phyloP scores from a whole-genome alignment of 1,140 invertebrate genomes.

The Drosophila sulfurigaster region DNA sequence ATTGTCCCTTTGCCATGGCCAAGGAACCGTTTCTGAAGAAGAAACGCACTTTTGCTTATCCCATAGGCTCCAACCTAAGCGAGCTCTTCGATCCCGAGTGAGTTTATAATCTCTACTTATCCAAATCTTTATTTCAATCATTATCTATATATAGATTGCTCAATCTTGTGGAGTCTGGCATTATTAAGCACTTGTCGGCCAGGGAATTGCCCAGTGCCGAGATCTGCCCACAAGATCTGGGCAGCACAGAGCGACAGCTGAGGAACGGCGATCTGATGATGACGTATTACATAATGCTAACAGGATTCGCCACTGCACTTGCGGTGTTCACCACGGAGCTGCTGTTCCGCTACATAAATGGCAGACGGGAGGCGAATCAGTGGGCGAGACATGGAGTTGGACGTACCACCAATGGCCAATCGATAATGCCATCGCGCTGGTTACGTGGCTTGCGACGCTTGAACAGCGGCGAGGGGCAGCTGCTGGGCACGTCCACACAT shows the following conservation, averaged over 20 bases:
- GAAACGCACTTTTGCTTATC: slow-evolving; percentile 90
- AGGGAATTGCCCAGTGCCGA: slow-evolving; percentile 89
- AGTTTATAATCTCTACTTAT: slow-evolving; percentile 65
- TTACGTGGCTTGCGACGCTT: slow-evolving; percentile 46
- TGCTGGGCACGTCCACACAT: slow-evolving; percentile 52
- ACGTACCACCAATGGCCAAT: slow-evolving; percentile 67
- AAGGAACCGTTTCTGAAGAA: slow-evolving; percentile 88
- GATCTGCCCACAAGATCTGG: slow-evolving; percentile 92
- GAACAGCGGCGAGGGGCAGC: slow-evolving; percentile 52
- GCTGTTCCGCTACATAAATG: slow-evolving; percentile 80
- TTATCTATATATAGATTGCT: slow-evolving; percentile 86
- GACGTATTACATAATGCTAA: slow-evolving; percentile 89
- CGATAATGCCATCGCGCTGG: slow-evolving; percentile 66
- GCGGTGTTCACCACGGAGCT: slow-evolving; percentile 89
- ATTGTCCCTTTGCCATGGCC: slow-evolving; percentile 91
- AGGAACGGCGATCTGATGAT: slow-evolving; percentile 87
- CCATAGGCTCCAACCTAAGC: slow-evolving; percentile 86
- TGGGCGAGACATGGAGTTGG: slow-evolving; percentile 71
- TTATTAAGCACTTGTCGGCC: slow-evolving; percentile 88
- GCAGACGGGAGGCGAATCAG: slow-evolving; percentile 66
- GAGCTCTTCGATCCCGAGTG: slow-evolving; percentile 89
- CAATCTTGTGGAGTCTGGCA: slow-evolving; percentile 89
- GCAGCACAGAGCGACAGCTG: slow-evolving; percentile 91
- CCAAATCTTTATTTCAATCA: too few species aligned
- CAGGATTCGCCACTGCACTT: slow-evolving; percentile 87